Evolutionary conservation across 2,888 invertebrate genomes (phyloP).

Genomic region (Tinea pellionella): DNA sequence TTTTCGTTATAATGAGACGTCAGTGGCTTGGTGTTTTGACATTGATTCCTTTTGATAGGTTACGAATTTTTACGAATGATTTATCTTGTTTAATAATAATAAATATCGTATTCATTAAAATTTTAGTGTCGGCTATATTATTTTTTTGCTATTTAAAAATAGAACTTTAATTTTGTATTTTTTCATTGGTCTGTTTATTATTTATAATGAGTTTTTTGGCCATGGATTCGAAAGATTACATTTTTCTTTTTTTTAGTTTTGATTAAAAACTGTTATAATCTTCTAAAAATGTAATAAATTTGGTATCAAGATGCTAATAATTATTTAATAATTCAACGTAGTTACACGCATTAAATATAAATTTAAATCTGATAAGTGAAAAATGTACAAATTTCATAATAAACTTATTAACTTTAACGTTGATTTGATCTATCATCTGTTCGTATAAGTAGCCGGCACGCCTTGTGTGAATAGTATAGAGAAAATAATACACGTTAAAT

Average conservation of each 20-base stretch:
- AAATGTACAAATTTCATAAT: neutral
- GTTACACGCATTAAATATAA: no score
- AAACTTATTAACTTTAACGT: neutral
- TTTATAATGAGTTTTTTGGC: neutral
- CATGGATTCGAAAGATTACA: neutral
- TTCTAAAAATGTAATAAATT: no score
- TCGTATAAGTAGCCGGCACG: neutral
- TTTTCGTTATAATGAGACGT: conserved; percentile 32
- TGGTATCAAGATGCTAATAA: no score
- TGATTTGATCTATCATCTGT: neutral
- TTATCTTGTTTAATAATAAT: conserved; percentile 25
- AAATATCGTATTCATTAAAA: neutral
- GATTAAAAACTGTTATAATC: no score
- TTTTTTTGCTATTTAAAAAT: neutral
- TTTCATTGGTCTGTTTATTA: neutral
- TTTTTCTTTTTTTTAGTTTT: no score
- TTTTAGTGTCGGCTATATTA: neutral
- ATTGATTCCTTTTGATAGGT: conserved; percentile 22
- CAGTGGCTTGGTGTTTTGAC: conserved; percentile 32
- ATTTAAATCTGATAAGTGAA: no score
- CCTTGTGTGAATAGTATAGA: neutral
- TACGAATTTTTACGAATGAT: conserved; percentile 31
- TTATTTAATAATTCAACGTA: no score
- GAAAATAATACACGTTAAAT: conserved; percentile 11
- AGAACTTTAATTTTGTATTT: no score